Conservation (phyloP, 2,797 vertebrate species). For the Orientallactaga sibirica region DNA sequence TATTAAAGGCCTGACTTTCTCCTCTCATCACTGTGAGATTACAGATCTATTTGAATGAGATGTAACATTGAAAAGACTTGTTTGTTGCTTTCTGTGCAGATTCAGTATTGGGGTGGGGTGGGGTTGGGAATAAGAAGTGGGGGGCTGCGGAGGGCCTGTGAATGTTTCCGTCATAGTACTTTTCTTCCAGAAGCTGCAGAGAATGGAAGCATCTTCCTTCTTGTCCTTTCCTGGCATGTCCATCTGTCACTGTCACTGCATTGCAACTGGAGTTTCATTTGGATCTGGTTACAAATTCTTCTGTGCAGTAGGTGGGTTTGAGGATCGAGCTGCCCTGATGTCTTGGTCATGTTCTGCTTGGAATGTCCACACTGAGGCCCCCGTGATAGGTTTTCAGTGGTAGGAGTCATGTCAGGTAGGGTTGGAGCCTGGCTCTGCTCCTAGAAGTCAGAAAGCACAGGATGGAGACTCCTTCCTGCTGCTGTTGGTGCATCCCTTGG, state of each 20-base stretch:
- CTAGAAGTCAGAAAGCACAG: background rate
- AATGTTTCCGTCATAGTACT: conserved; percentile 74
- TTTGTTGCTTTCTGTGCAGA: conserved; percentile 87
- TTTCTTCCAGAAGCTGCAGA: conserved; percentile 78
- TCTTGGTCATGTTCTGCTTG: background rate
- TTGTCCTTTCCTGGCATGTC: conserved; percentile 73
- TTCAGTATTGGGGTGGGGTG: conserved; percentile 85
- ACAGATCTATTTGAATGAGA: conserved; percentile 87
- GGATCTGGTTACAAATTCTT: conserved; percentile 64
- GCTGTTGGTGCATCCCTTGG: background rate
- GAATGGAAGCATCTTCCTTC: conserved; percentile 76
- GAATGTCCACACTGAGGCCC: background rate
- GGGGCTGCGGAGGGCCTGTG: conserved; percentile 76
- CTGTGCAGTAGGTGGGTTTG: conserved; percentile 56
- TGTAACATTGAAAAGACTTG: conserved; percentile 86
- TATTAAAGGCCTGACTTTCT: conserved; percentile 90
- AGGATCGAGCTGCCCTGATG: background rate
- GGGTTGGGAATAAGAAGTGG: conserved; percentile 65
- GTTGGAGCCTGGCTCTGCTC: background rate
- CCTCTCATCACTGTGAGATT: conserved; percentile 91
- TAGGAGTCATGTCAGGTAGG: background rate
- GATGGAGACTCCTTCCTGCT: background rate
- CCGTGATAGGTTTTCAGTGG: background rate
- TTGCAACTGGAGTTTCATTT: conserved; percentile 66
- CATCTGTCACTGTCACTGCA: conserved; percentile 74